Evolutionary conservation across 2,888 invertebrate genomes (phyloP).

Genomic region (Phalera bucephala): DNA sequence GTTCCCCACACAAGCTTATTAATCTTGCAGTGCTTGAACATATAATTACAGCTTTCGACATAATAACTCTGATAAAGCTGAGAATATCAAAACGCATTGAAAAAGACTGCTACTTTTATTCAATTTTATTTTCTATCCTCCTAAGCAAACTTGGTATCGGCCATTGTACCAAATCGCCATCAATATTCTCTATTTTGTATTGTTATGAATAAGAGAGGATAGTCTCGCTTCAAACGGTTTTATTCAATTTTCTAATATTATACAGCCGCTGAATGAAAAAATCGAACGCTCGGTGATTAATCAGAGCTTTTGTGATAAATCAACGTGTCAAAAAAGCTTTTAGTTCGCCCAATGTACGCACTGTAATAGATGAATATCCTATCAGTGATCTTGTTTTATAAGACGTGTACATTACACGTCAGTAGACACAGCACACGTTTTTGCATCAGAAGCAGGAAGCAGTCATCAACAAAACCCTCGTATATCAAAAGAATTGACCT

Average conservation of each 20-base stretch:
- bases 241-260: too few relatives aligned
- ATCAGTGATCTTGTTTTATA: background rate
- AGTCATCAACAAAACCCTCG: background rate
- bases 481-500: constrained; percentile 16
- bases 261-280: too few relatives aligned
- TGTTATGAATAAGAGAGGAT: too few relatives aligned
- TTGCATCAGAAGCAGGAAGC: too few relatives aligned
- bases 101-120: too few relatives aligned
- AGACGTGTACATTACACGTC: too few relatives aligned
- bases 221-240: constrained; percentile 29
- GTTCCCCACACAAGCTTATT: constrained; percentile 21
- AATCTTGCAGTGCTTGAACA: constrained; percentile 26
- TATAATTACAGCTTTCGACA: constrained; percentile 23
- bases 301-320: too few relatives aligned
- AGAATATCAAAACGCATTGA: constrained; percentile 18
- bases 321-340: constrained; percentile 46
- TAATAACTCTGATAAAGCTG: constrained; percentile 21
- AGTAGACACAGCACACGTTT: too few relatives aligned
- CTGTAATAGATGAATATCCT: constrained; percentile 30
- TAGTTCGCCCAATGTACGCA: constrained; percentile 32
- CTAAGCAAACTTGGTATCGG: constrained; percentile 10
- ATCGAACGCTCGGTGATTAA: too few relatives aligned
- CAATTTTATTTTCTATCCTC: too few relatives aligned
- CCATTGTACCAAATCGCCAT: too few relatives aligned
- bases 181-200: too few relatives aligned